Conservation (phyloP, 2,888 invertebrate genomes). For the Sarcophaga caerulescens region DNA sequence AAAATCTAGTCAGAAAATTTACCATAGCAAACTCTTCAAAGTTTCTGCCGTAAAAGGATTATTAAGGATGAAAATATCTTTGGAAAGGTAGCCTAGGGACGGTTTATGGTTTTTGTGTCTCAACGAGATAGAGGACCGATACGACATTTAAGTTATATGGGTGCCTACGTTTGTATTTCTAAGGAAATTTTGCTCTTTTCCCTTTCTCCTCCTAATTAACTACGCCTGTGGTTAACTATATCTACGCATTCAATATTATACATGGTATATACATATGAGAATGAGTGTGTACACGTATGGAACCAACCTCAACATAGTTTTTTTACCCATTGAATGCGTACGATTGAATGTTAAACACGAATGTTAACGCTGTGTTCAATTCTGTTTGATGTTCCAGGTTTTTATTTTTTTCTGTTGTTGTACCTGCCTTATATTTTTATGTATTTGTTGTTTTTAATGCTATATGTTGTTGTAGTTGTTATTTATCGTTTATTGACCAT, state of each 20-base stretch:
- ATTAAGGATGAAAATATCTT: too few relatives aligned
- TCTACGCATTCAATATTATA: background rate
- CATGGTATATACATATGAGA: too few relatives aligned
- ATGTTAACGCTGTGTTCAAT: background rate
- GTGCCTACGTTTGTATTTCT: too few relatives aligned
- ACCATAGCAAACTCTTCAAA: too few relatives aligned
- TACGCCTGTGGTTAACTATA: background rate
- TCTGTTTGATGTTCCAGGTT: background rate
- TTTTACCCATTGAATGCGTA: constrained; percentile 49
- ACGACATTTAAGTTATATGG: too few relatives aligned
- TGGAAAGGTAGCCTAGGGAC: too few relatives aligned
- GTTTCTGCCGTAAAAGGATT: too few relatives aligned
- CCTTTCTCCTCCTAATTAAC: background rate
- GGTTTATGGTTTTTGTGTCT: too few relatives aligned
- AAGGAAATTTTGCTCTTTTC: background rate
- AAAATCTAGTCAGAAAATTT: too few relatives aligned
- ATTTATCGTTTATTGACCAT: constrained; percentile 33
- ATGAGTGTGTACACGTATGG: background rate
- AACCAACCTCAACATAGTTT: constrained; percentile 60
- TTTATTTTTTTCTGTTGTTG: constrained; percentile 1
- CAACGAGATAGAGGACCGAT: too few relatives aligned
- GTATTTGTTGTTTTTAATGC: constrained; percentile 11
- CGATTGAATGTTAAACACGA: constrained; percentile 51
- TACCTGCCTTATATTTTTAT: constrained; percentile 44
- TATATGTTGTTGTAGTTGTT: constrained; percentile 29